Evolutionary conservation across 2,113 vertebrate species (phyloP).

Genomic region (Psettodes erumei): DNA sequence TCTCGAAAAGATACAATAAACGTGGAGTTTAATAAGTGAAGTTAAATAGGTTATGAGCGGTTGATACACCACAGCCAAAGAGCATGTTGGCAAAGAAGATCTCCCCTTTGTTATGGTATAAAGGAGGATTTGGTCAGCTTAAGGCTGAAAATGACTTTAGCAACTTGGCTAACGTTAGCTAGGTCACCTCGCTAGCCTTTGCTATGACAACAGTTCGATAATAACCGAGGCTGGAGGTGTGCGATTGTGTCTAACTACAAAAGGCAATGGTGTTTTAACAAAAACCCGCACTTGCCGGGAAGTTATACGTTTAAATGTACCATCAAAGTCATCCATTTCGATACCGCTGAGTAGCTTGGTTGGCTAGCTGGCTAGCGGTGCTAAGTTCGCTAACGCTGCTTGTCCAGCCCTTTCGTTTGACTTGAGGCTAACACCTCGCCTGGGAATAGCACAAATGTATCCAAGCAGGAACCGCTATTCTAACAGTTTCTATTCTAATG

Average conservation of each 20-base stretch:
- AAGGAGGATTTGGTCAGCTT: conserved; percentile 74
- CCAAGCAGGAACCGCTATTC: rapidly evolving
- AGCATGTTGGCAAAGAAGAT: conserved; percentile 8
- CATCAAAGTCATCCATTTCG: conserved; percentile 41
- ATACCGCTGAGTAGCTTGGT: conserved; percentile 41
- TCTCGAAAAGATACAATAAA: conserved; percentile 15
- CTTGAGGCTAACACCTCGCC: conserved; percentile 43
- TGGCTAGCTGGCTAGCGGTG: conserved; percentile 62
- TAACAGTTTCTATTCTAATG: background rate
- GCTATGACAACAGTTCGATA: conserved; percentile 61
- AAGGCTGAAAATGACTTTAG: conserved; percentile 75
- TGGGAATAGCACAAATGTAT: background rate
- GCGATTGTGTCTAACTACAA: background rate
- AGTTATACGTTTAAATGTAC: background rate
- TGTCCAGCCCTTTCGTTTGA: conserved; percentile 66
- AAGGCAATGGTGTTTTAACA: background rate
- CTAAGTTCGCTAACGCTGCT: conserved; percentile 72
- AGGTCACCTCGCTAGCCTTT: conserved; percentile 66
- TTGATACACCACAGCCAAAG: background rate
- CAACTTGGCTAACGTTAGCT: conserved; percentile 72
- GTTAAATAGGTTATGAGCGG: background rate
- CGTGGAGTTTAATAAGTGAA: background rate
- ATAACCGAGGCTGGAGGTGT: background rate
- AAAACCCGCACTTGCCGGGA: rapidly evolving
- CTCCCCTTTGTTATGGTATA: conserved; percentile 59